Conservation (phyloP, 2,888 invertebrate genomes). For the Allygus modestus region DNA sequence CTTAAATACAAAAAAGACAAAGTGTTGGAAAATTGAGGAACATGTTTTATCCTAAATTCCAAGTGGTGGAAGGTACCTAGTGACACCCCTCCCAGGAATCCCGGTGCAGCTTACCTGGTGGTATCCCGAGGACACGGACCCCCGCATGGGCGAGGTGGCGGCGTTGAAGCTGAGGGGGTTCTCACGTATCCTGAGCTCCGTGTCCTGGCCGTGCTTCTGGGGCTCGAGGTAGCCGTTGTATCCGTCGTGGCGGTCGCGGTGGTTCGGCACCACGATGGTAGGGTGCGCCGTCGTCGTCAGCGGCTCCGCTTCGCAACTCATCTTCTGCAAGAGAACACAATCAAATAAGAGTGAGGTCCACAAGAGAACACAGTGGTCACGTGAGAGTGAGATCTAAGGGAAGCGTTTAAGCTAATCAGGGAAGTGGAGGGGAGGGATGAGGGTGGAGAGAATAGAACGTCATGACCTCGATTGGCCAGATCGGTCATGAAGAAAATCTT, state of each 20-base stretch:
- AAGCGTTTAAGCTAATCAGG: too few species aligned
- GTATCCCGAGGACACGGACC: constrained; percentile 44
- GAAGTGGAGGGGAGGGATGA: too few species aligned
- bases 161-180: constrained; percentile 63
- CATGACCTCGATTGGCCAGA: too few species aligned
- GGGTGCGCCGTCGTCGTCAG: constrained; percentile 55
- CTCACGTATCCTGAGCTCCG: constrained; percentile 60
- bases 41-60: too few species aligned
- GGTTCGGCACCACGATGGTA: constrained; percentile 60
- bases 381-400: too few species aligned
- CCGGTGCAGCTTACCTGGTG: constrained; percentile 38
- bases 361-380: too few species aligned
- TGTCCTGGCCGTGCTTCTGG: constrained; percentile 45
- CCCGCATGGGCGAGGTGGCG: constrained; percentile 58
- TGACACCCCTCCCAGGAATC: too few species aligned
- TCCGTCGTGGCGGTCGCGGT: constrained; percentile 50
- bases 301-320: constrained; percentile 57
- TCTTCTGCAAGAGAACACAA: constrained; percentile 34
- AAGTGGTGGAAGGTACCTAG: too few species aligned
- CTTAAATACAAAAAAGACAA: too few species aligned
- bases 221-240: constrained; percentile 60
- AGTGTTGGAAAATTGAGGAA: too few species aligned
- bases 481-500: too few species aligned
- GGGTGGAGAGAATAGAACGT: too few species aligned
- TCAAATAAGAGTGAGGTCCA: neutral